Conservation (phyloP, 2,888 invertebrate species). For the Heteromurus nitidus region DNA sequence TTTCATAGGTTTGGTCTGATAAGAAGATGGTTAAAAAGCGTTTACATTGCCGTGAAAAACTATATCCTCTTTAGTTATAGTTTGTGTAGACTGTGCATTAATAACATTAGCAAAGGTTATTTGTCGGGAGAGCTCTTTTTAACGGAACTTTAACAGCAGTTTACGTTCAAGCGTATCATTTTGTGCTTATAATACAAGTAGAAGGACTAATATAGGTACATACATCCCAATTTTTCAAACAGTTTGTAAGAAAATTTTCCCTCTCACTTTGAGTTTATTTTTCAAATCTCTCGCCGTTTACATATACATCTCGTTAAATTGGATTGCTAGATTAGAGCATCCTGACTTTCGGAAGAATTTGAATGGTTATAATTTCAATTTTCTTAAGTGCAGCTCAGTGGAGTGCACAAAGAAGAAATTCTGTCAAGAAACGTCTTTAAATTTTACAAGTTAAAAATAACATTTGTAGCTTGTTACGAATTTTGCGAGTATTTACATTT, state of each 20-base stretch:
- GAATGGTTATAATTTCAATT: not conserved
- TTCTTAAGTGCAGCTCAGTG: no score
- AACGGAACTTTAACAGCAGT: not conserved
- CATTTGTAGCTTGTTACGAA: no score
- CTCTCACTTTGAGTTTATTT: conserved; percentile 30
- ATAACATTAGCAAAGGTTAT: conserved; percentile 6
- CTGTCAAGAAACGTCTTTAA: no score
- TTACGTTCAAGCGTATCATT: conserved; percentile 7
- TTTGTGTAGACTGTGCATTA: not conserved
- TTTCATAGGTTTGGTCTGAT: not conserved
- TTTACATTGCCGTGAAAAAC: conserved; percentile 9
- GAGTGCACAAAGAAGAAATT: no score
- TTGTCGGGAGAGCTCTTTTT: not conserved
- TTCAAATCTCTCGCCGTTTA: not conserved
- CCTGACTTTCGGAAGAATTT: conserved; percentile 5
- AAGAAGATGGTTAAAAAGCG: not conserved
- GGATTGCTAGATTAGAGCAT: not conserved
- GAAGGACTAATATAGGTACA: no score
- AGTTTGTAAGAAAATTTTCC: conserved; percentile 30
- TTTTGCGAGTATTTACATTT: no score
- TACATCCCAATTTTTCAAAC: conserved; percentile 13
- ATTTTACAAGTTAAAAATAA: no score
- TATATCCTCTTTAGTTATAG: not conserved
- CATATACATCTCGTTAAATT: not conserved
- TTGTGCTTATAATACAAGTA: not conserved